Evolutionary conservation across 2,888 invertebrate genomes (phyloP).

Genomic region (Pogonocherus hispidulus): DNA sequence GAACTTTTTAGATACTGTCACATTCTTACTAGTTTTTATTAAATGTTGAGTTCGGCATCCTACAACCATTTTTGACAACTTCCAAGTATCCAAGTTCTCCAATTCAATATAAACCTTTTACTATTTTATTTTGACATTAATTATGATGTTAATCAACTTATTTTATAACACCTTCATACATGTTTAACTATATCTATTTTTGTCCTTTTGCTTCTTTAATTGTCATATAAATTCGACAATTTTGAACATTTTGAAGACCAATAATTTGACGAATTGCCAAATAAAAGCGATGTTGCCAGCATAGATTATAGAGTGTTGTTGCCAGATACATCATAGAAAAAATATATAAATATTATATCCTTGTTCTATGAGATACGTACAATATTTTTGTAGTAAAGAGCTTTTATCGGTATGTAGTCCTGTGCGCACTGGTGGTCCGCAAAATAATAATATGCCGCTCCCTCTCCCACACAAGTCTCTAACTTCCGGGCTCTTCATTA

Average conservation of each 20-base stretch:
- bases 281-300: too few relatives aligned
- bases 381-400: too few relatives aligned
- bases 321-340: too few relatives aligned
- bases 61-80: conserved; percentile 58
- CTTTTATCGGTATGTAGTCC: too few relatives aligned
- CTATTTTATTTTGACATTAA: not conserved
- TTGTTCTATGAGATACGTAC: not conserved
- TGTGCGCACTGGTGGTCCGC: too few relatives aligned
- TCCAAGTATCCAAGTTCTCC: not conserved
- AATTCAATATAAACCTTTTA: not conserved
- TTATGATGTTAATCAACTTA: not conserved
- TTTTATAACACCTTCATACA: conserved; percentile 1
- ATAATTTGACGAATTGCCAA: too few relatives aligned
- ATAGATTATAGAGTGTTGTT: too few relatives aligned
- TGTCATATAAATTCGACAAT: too few relatives aligned
- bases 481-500: too few relatives aligned
- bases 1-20: conserved; percentile 50
- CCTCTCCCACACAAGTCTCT: too few relatives aligned
- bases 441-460: too few relatives aligned
- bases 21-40: conserved; percentile 54
- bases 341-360: not conserved
- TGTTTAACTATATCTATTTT: conserved; percentile 11
- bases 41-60: conserved; percentile 57
- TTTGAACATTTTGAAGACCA: too few relatives aligned
- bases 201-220: not conserved